These are phyloP conservation scores for Hippocampus abdominalis DNA, from an alignment of 2,113 vertebrate species.

Conservation along the genomic window DNA sequence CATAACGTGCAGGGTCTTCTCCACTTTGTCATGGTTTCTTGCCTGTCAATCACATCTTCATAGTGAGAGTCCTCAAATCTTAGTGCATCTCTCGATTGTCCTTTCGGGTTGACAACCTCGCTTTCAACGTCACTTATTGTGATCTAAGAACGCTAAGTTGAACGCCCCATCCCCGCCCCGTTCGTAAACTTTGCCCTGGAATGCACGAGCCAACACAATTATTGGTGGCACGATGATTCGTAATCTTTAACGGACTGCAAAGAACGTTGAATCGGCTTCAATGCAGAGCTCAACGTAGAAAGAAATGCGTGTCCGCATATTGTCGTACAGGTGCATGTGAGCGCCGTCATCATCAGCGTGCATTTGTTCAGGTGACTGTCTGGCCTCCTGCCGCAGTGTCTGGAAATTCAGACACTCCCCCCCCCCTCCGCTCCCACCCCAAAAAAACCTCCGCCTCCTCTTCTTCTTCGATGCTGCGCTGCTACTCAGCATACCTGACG, in stretches of 20 bases:
- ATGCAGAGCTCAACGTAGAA: background rate
- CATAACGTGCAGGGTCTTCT: background rate
- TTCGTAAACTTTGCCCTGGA: conserved; percentile 45
- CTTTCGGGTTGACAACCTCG: conserved; percentile 11
- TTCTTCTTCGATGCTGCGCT: conserved; percentile 10
- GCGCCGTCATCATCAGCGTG: conserved; percentile 10
- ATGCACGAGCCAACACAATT: conserved; percentile 41
- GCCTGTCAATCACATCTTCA: background rate
- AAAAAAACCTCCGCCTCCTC: conserved; percentile 1
- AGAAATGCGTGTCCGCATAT: conserved; percentile 1
- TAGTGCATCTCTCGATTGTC: conserved; percentile 16
- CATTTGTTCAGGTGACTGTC: conserved; percentile 83
- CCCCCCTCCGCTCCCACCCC: conserved; percentile 1
- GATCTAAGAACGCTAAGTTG: conserved; percentile 53
- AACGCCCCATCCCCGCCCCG: conserved; percentile 25
- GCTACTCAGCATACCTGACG: conserved; percentile 48
- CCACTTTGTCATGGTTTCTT: background rate
- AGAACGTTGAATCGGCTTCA: conserved; percentile 37
- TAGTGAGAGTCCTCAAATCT: conserved; percentile 18
- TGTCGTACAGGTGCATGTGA: conserved; percentile 5
- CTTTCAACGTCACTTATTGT: conserved; percentile 36
- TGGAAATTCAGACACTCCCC: conserved; percentile 72
- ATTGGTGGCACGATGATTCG: conserved; percentile 28
- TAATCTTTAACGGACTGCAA: conserved; percentile 49
- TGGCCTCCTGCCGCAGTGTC: conserved; percentile 76